Evolutionary conservation across 92 coral and sea anemone species (phyloP).

Genomic region (Epizoanthus illoricatus): DNA sequence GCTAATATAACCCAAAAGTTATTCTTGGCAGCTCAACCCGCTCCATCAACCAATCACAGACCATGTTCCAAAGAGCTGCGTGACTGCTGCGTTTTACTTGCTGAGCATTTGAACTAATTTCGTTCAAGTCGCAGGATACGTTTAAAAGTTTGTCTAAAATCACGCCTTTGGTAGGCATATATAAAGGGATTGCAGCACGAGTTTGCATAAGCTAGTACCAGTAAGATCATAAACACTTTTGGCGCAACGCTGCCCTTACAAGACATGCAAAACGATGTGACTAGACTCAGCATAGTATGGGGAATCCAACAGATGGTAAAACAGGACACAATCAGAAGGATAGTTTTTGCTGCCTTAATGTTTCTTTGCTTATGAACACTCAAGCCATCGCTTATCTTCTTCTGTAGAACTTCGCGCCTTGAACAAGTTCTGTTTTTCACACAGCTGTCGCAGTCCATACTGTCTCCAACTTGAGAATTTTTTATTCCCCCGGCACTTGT

Average conservation of each 20-base stretch:
- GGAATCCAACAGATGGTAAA: slow-evolving; percentile 40
- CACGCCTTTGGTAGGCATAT: slow-evolving; percentile 34
- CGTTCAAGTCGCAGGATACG: slow-evolving; percentile 21
- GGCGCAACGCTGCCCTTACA: neutral
- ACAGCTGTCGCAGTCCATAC: no score
- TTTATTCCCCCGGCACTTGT: neutral
- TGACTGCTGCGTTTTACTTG: neutral
- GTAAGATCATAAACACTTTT: neutral
- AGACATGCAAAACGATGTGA: slow-evolving; percentile 1
- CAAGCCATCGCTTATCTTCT: slow-evolving; percentile 9
- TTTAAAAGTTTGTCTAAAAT: slow-evolving; percentile 31
- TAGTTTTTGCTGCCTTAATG: slow-evolving; percentile 30
- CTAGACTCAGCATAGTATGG: slow-evolving; percentile 15
- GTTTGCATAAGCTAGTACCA: slow-evolving; percentile 25
- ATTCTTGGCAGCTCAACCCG: no score
- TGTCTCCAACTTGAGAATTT: neutral
- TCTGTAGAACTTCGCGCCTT: neutral
- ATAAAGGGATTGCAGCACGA: slow-evolving; percentile 34
- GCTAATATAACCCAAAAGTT: no score
- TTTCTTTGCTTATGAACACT: neutral
- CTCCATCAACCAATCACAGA: no score
- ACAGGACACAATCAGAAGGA: slow-evolving; percentile 19
- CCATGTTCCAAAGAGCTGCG: no score
- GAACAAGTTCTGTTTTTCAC: no score
- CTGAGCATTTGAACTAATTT: neutral